These are phyloP conservation scores for Palythoa grandis DNA, from an alignment of 92 coral and sea anemone species.

Conservation along the genomic window DNA sequence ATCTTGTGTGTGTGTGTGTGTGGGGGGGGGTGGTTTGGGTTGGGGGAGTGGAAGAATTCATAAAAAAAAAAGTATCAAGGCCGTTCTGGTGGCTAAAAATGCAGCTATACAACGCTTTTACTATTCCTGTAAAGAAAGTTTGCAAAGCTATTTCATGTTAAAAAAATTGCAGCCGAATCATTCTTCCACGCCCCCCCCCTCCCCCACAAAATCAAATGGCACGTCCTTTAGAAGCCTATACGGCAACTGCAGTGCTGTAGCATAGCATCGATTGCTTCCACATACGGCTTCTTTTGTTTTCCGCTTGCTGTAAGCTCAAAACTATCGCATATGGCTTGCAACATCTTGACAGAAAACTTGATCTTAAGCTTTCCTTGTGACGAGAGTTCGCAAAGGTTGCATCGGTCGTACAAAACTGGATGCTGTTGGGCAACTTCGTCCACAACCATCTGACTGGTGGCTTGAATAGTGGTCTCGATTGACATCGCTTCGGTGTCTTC, in stretches of 20 bases:
- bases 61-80: neutral
- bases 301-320: constrained; percentile 24
- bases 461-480: constrained; percentile 51
- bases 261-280: constrained; percentile 35
- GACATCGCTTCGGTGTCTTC: constrained; percentile 40
- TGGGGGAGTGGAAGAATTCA: neutral
- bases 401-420: constrained; percentile 57
- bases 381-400: constrained; percentile 42
- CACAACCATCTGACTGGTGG: constrained; percentile 49
- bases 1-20: neutral
- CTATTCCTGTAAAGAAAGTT: constrained; percentile 8
- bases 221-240: constrained; percentile 6
- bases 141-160: neutral
- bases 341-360: constrained; percentile 39
- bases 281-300: constrained; percentile 34
- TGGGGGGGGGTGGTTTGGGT: too few relatives aligned
- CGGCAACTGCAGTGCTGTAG: constrained; percentile 26
- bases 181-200: constrained; percentile 4
- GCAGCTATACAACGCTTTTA: constrained; percentile 7
- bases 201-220: constrained; percentile 1
- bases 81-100: constrained; percentile 1
- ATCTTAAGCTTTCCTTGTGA: constrained; percentile 32
- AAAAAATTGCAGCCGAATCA: constrained; percentile 9
- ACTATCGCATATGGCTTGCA: constrained; percentile 33
- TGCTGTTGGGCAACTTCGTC: constrained; percentile 53